Conservation (phyloP, 92 coral and sea anemone species). For the Isaurus tuberculatus region DNA sequence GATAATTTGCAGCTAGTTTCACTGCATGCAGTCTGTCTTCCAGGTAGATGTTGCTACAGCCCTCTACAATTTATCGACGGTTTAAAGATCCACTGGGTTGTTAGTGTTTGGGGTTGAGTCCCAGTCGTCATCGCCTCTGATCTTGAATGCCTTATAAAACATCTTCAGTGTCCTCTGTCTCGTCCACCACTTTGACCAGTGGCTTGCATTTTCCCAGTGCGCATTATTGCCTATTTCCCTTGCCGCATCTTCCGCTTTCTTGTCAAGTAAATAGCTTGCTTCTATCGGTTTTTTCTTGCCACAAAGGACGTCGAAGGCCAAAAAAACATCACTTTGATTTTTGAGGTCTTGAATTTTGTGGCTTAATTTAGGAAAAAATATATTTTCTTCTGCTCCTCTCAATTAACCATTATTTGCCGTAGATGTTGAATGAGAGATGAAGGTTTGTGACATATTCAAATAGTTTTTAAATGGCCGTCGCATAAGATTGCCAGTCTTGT, state of each 20-base stretch:
- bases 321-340: too few relatives aligned
- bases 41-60: too few relatives aligned
- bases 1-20: too few relatives aligned
- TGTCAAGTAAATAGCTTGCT: not conserved
- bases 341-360: not conserved
- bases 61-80: not conserved
- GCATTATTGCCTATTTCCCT: not conserved
- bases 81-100: not conserved
- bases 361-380: not conserved
- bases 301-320: too few relatives aligned
- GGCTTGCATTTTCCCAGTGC: not conserved
- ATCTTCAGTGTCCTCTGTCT: not conserved
- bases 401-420: slow-evolving; percentile 50
- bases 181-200: not conserved
- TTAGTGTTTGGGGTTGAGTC: not conserved
- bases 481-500: slow-evolving; percentile 66
- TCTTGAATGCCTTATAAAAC: not conserved
- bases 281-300: too few relatives aligned
- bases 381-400: not conserved
- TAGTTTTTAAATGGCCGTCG: slow-evolving; percentile 48
- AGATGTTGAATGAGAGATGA: slow-evolving; percentile 18
- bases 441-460: slow-evolving; percentile 46
- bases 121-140: not conserved
- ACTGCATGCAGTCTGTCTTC: too few relatives aligned
- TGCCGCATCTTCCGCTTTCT: not conserved